Evolutionary conservation across 2,888 invertebrate genomes (phyloP), one percentile per base, ranked within the genome.

Genomic region (Cantharis rustica): DNA sequence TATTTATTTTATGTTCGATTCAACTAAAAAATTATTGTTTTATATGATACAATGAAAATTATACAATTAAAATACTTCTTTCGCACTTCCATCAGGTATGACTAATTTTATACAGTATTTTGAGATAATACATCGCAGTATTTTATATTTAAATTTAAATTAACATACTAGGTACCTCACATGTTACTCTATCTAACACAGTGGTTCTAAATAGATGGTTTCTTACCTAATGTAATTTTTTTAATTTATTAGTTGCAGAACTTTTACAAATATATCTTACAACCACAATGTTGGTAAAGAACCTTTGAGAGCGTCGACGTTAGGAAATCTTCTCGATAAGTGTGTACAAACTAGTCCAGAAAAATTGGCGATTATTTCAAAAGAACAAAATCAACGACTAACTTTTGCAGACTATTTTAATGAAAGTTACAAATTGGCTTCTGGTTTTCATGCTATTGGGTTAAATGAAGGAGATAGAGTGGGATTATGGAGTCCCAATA

Each of bases 401-500:
- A 92, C 91, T 0, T 94, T 89, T 81, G 79, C 83, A 0, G 87
- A 91, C 26, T 83, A 91, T 0, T 81, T 90, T n/a, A 83, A 88
- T 27, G 88, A 91, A 83, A 93, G 92, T 0, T 93, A 95, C 84
- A 89, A 89, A 72, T 84, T 96, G 3, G 95, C 95, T 0, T 93
- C 93, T 1, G 95, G 95, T 0, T 89, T 96, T 0, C 71, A 71
- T 20, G 82, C 90, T n/a, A 83, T 95, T 26, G 96, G 96, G 0
- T 84, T 96, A 17, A 85, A 91, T 73, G 90, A 88, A 23, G 95
- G 95, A 0, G 96, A 97, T 84, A 88, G 93, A 7, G 85, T 97
- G 1, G 96, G 94, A 0, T 89, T 97, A 23, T 96, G 95, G 94
- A 92, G 93, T 0, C 95, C 95, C 0, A 97, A 96, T 87, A 89